phyloP scores from a whole-genome alignment of 2,888 invertebrate genomes.

The Ecdyonurus torrentis region DNA sequence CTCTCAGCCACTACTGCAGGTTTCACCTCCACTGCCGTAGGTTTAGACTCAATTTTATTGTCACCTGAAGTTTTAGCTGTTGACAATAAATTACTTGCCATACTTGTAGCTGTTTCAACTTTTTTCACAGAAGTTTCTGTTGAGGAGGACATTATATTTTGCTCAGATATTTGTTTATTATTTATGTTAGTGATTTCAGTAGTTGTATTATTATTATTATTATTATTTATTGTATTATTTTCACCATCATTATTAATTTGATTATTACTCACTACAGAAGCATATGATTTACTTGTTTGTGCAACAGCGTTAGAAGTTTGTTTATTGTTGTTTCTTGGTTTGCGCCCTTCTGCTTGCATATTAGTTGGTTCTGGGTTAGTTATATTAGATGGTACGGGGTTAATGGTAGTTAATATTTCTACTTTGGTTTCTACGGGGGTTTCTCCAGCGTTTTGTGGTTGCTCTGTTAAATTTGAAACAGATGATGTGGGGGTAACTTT shows the following conservation, averaged over 20 bases:
- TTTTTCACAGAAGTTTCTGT: background rate
- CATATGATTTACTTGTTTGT: constrained; percentile 8
- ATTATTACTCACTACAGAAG: background rate
- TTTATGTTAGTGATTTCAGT: background rate
- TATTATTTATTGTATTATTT: background rate
- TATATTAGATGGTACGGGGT: too few relatives aligned
- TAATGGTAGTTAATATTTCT: too few relatives aligned
- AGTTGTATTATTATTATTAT: too few relatives aligned
- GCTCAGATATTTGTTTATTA: background rate
- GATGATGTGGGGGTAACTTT: background rate
- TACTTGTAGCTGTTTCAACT: background rate
- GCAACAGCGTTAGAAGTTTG: constrained; percentile 1
- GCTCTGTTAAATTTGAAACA: background rate
- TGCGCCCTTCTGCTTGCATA: background rate
- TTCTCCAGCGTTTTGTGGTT: background rate
- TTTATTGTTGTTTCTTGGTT: background rate
- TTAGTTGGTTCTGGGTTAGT: background rate
- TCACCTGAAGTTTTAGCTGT: too few relatives aligned
- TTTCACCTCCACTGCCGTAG: background rate
- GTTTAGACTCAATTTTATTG: too few relatives aligned
- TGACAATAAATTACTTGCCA: too few relatives aligned
- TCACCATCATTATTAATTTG: background rate
- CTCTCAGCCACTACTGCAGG: too few relatives aligned
- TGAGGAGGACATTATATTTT: background rate
- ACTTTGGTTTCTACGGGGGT: too few relatives aligned